Conservation (phyloP, 2,888 invertebrate species). For the Bombylius major region DNA sequence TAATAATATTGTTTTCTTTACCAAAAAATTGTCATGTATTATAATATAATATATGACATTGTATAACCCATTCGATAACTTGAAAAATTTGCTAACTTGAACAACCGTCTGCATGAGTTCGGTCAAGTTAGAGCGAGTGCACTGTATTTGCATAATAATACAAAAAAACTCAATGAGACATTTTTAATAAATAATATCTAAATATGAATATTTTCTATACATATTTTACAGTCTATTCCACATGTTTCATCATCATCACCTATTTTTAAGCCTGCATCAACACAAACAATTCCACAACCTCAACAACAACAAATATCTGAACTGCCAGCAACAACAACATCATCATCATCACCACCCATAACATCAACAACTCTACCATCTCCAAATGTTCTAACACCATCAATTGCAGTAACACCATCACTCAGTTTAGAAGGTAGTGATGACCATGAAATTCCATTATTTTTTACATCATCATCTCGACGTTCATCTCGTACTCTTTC, state of each 20-base stretch:
- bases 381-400: slow-evolving; percentile 28
- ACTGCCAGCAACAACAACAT: not conserved
- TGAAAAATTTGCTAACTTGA: too few species aligned
- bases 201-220: not conserved
- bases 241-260: slow-evolving; percentile 8
- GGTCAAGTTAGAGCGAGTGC: too few species aligned
- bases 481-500: slow-evolving; percentile 31
- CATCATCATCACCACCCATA: not conserved
- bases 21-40: too few species aligned
- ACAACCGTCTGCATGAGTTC: too few species aligned
- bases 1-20: too few species aligned
- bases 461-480: slow-evolving; percentile 21
- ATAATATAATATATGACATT: too few species aligned
- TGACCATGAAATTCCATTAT: slow-evolving; percentile 28
- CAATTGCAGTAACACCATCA: slow-evolving; percentile 47
- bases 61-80: too few species aligned
- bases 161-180: too few species aligned
- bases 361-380: slow-evolving; percentile 1
- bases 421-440: slow-evolving; percentile 33
- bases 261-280: slow-evolving; percentile 10
- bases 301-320: not conserved
- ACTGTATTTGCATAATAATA: too few species aligned
- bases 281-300: slow-evolving; percentile 9
- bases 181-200: too few species aligned
- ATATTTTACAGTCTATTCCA: slow-evolving; percentile 9